Evolutionary conservation across 2,888 invertebrate species (phyloP).

Genomic region (Acanthosepion pharaonis): DNA sequence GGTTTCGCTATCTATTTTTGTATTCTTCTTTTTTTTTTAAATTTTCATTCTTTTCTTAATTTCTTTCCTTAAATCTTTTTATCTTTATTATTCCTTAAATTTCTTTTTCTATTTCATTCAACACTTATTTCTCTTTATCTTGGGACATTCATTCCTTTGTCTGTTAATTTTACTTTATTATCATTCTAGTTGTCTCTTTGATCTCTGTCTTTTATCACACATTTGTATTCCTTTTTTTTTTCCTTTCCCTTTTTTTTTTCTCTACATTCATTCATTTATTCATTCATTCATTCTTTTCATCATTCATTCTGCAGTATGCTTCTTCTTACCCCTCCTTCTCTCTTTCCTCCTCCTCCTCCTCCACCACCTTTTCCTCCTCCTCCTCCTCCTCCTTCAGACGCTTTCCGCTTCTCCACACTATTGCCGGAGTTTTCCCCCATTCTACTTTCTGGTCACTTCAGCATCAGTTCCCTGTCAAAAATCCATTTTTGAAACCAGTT

Average conservation of each 20-base stretch:
- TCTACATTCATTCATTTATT: background rate
- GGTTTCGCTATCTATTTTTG: too few relatives aligned
- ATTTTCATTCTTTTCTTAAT: too few relatives aligned
- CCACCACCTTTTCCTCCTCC: background rate
- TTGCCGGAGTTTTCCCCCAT: background rate
- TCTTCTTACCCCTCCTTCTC: background rate
- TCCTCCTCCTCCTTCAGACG: background rate
- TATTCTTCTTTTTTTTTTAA: too few relatives aligned
- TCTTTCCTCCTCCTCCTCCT: background rate
- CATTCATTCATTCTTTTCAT: background rate
- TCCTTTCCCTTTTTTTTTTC: background rate
- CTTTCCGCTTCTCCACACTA: background rate
- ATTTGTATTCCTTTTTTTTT: background rate
- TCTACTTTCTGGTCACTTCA: background rate
- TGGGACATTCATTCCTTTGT: too few relatives aligned
- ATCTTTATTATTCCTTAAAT: too few relatives aligned
- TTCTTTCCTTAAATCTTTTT: too few relatives aligned
- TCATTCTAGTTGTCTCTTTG: background rate
- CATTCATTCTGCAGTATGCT: background rate
- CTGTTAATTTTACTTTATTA: background rate
- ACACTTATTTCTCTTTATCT: too few relatives aligned
- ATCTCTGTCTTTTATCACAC: too few relatives aligned
- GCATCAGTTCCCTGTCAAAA: background rate
- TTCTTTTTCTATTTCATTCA: too few relatives aligned
- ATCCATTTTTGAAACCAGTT: background rate